phyloP scores from a whole-genome alignment of 2,797 vertebrate species.

The Dryobates pubescens region DNA sequence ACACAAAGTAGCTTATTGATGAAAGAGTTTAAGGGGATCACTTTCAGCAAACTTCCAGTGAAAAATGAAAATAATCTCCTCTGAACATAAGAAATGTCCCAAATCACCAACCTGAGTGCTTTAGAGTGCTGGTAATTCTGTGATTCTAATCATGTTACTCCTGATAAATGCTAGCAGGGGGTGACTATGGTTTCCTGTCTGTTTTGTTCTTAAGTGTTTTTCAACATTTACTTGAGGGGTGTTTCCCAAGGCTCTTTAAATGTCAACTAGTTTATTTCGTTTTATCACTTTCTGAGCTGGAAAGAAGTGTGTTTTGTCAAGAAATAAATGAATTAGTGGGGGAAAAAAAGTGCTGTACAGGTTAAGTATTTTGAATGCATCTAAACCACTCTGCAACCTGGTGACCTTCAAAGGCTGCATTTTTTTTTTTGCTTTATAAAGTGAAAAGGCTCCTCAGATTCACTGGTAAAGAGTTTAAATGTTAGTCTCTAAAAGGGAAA shows the following conservation, averaged over 20 bases:
- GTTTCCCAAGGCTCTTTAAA: conserved; percentile 41
- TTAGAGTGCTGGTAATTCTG: neutral
- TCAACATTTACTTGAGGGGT: conserved; percentile 24
- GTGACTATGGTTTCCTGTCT: conserved; percentile 38
- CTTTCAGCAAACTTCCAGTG: neutral
- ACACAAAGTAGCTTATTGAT: neutral
- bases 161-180: conserved; percentile 56
- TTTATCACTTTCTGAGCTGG: conserved; percentile 10
- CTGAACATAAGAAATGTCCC: neutral
- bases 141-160: neutral
- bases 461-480: conserved; percentile 48
- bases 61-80: neutral
- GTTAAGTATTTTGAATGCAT: conserved; percentile 35
- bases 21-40: neutral
- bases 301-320: conserved; percentile 35
- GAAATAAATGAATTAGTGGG: neutral
- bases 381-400: neutral
- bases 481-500: conserved; percentile 38
- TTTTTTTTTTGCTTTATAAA: conserved; percentile 11
- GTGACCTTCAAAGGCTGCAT: neutral
- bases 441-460: conserved; percentile 36
- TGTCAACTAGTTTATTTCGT: neutral
- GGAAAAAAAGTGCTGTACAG: neutral
- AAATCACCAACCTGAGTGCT: neutral
- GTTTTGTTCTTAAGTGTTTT: conserved; percentile 55